Conservation (phyloP, 2,797 vertebrate genomes). For the Scolopax bukidnonensis region DNA sequence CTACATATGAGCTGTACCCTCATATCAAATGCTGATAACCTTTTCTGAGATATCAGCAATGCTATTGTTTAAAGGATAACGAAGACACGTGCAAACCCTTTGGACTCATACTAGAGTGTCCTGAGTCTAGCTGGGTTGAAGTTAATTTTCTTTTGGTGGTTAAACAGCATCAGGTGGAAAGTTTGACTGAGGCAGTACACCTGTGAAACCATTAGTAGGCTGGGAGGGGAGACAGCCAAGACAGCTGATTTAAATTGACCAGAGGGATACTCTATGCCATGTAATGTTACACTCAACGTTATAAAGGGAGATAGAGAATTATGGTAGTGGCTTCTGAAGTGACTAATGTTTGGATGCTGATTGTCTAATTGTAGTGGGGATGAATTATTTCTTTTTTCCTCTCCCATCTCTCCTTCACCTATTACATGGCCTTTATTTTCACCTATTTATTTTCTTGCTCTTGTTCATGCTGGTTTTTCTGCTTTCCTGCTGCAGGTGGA, state of each 20-base stretch:
- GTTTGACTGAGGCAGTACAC: not conserved
- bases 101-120: not conserved
- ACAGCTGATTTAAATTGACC: not conserved
- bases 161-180: not conserved
- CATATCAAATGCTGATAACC: fast-evolving
- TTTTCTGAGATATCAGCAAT: not conserved
- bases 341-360: not conserved
- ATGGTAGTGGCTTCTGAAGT: not conserved
- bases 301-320: not conserved
- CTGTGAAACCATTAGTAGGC: not conserved
- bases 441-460: not conserved
- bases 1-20: not conserved
- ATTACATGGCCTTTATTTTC: not conserved
- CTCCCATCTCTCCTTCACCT: not conserved
- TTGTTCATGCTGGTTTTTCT: not conserved
- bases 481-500: not conserved
- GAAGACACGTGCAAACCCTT: not conserved
- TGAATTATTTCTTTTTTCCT: not conserved
- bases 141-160: not conserved
- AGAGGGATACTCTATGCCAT: not conserved
- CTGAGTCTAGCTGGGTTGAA: not conserved
- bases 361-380: fast-evolving
- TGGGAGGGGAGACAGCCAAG: not conserved
- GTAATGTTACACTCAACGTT: not conserved
- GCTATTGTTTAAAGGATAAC: not conserved